Evolutionary conservation across 64 coral and sea anemone genomes (phyloP).

Genomic region (Dendrophyllia cribrosa): DNA sequence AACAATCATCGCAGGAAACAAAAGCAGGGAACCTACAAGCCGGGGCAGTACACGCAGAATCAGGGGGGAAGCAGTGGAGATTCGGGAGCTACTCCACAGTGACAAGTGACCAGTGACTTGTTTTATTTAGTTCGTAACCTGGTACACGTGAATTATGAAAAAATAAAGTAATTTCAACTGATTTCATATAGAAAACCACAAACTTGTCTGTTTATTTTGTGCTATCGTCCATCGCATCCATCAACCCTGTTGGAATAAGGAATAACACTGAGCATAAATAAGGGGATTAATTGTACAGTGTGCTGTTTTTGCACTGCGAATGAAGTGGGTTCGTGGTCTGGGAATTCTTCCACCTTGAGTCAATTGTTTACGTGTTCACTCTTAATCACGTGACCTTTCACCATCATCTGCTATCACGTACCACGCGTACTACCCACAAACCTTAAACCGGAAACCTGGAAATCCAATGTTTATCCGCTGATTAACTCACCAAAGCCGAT

Average conservation of each 20-base stretch:
- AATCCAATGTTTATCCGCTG: background rate
- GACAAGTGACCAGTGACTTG: background rate
- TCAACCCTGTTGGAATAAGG: background rate
- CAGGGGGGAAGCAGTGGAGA: background rate
- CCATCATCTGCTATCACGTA: background rate
- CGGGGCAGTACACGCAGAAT: background rate
- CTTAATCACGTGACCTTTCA: slow-evolving; percentile 16
- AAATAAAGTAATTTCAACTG: background rate
- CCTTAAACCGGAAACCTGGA: background rate
- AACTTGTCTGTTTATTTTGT: background rate
- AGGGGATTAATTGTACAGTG: background rate
- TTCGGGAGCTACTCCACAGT: background rate
- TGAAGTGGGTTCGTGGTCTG: too few species aligned
- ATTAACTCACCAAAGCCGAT: background rate
- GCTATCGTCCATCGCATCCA: background rate
- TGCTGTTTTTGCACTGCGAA: background rate
- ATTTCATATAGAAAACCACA: background rate
- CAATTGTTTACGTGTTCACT: background rate
- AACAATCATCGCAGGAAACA: background rate
- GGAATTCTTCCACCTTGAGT: too few species aligned
- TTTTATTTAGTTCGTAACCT: too few species aligned
- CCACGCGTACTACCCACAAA: background rate
- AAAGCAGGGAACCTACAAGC: background rate
- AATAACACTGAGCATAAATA: background rate
- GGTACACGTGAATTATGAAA: background rate